Evolutionary conservation across 64 coral and sea anemone species (phyloP), one percentile per base, ranked within the genome.

Genomic region (Actinia tenebrosa): DNA sequence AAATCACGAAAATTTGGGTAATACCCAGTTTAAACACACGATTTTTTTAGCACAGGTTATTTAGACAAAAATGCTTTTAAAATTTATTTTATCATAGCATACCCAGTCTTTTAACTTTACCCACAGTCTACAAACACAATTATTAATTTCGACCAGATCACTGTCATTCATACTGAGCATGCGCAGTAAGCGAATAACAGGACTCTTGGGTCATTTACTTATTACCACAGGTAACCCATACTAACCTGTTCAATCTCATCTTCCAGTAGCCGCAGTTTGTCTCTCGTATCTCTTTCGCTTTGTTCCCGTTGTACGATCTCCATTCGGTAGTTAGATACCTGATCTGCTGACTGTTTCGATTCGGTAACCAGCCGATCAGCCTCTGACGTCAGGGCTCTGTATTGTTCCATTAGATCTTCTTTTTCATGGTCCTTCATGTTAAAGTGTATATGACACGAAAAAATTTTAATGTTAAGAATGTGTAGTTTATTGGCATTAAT

Each of bases 371-470:
- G 89, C 47, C 91, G 85, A 23, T 99, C 97, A 16, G 97, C 91
- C 71, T 99, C 97, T 15, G 88, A 89, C 16, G 92, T 95, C 69
- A 99, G 56, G 55, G 94, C 86, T 45, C 86, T 89, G 64, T 92
- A 99, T 75, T 99, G 97, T 23, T 95, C 97, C 37, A 99, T 83
- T 10, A 99, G 25, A 30, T 99, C 97, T 84, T 99, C 97, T 80
- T 99, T 99, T 91, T 99, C 97, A 27, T 87, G 91, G 54, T 99
- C 97, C 97, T 99, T 72, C 46, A 80, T 77, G 83, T 82, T 42
- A 27, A 71, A 37, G 30, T 37, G 30, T 37, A 37, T 37, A 37
- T 37, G 30, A 37, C 30, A 37, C 30, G 30, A 37, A 37, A 37
- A 37, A 37, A 37, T 37, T 37, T 37, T 37, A 37, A 37, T 37